phyloP scores from a whole-genome alignment of 1,140 invertebrate genomes.

The Leptopilina clavipes region DNA sequence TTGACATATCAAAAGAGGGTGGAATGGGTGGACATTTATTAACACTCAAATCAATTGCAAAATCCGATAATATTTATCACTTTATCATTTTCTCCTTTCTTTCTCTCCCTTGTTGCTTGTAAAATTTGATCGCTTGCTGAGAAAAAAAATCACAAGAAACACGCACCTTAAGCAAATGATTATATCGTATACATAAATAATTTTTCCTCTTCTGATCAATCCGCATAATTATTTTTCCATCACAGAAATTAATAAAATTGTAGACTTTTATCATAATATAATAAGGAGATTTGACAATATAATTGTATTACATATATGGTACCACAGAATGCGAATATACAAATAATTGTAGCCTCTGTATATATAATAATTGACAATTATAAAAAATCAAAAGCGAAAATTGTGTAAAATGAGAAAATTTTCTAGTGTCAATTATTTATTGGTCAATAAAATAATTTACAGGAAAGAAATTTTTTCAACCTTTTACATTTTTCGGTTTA shows the following conservation, averaged over 20 bases:
- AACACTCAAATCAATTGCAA: background rate
- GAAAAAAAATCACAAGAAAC: background rate
- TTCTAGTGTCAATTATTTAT: background rate
- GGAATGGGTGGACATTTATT: too few species aligned
- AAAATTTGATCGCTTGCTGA: background rate
- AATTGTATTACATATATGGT: too few species aligned
- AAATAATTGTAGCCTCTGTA: too few species aligned
- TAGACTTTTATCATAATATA: too few species aligned
- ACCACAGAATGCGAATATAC: too few species aligned
- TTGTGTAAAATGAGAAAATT: background rate
- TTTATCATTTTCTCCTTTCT: background rate
- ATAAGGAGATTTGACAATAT: too few species aligned
- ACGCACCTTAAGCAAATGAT: background rate
- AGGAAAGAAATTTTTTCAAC: background rate
- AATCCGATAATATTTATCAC: background rate
- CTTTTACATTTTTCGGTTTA: background rate
- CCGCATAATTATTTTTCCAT: too few species aligned
- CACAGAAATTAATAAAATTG: too few species aligned
- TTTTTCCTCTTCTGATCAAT: too few species aligned
- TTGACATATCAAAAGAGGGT: slow-evolving; percentile 3
- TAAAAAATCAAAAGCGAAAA: background rate
- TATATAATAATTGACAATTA: background rate
- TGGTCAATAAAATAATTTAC: background rate
- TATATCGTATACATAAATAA: background rate
- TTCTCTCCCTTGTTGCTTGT: background rate